A percentile compares a stretch with the other conserved stretches of the same genome.
These are phyloP conservation scores for Falco punctatus DNA, from an alignment of 2,113 vertebrate genomes.

Conservation along the genomic window DNA sequence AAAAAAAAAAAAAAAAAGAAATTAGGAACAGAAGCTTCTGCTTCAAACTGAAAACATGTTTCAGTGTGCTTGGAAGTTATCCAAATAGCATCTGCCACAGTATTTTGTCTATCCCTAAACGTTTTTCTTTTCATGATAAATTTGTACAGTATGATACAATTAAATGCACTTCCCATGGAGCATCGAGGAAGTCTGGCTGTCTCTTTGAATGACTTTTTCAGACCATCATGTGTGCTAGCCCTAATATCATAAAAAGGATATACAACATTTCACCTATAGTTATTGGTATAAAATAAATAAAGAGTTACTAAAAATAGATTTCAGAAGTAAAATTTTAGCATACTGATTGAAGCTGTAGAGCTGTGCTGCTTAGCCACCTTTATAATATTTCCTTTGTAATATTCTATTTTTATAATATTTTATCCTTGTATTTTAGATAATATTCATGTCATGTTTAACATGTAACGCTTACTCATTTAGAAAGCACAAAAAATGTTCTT, in stretches of 20 bases:
- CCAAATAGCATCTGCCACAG: constrained; percentile 52
- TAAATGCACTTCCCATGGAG: constrained; percentile 49
- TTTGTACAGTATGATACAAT: background rate
- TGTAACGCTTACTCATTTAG: background rate
- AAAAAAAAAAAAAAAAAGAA: background rate
- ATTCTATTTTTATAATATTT: background rate
- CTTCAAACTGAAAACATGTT: constrained; percentile 46
- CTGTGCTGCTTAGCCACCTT: background rate
- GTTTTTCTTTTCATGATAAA: constrained; percentile 60
- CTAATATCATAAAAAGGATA: background rate
- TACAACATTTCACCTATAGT: background rate
- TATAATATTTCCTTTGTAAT: background rate
- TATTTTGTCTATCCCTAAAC: constrained; percentile 50
- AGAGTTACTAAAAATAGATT: background rate
- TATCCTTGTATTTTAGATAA: background rate
- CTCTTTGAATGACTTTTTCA: constrained; percentile 17
- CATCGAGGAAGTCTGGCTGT: constrained; percentile 24
- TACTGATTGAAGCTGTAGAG: background rate
- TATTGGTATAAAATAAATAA: background rate
- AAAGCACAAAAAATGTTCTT: background rate
- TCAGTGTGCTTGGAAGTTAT: constrained; percentile 38
- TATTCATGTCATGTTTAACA: background rate
- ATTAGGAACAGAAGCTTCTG: constrained; percentile 61
- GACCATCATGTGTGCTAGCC: background rate
- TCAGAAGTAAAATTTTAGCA: background rate